Conservation (phyloP, 1,140 invertebrate genomes). For the Psix sp. region DNA sequence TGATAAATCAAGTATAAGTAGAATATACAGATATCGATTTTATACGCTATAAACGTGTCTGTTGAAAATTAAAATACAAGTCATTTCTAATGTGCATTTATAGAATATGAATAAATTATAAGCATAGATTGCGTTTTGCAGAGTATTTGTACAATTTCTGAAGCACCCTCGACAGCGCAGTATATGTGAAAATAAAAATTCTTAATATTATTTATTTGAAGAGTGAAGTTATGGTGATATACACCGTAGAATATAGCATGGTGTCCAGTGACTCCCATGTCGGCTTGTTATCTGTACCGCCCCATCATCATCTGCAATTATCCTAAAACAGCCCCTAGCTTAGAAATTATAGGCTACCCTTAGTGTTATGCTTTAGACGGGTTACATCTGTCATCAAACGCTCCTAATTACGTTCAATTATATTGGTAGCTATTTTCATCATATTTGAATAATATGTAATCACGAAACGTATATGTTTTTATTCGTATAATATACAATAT, state of each 20-base stretch:
- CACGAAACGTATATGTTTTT: too few species aligned
- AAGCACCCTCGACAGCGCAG: too few species aligned
- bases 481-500: too few species aligned
- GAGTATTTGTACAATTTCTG: too few species aligned
- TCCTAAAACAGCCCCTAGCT: slow-evolving; percentile 76
- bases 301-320: slow-evolving; percentile 77
- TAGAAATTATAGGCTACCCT: slow-evolving; percentile 76
- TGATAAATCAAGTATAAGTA: too few species aligned
- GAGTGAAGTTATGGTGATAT: slow-evolving; percentile 66
- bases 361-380: slow-evolving; percentile 58
- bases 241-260: slow-evolving; percentile 59
- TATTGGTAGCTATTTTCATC: slow-evolving; percentile 45
- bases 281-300: slow-evolving; percentile 76
- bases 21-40: too few species aligned
- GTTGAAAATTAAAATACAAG: too few species aligned
- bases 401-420: slow-evolving; percentile 70
- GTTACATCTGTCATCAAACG: slow-evolving; percentile 72
- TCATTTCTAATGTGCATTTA: too few species aligned
- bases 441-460: slow-evolving; percentile 3
- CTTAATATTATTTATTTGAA: slow-evolving; percentile 21
- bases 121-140: too few species aligned
- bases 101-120: too few species aligned
- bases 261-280: slow-evolving; percentile 76
- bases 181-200: too few species aligned
- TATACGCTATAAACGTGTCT: too few species aligned